These are phyloP conservation scores for Chelonia mydas DNA, from an alignment of 2,797 vertebrate species.

Conservation along the genomic window DNA sequence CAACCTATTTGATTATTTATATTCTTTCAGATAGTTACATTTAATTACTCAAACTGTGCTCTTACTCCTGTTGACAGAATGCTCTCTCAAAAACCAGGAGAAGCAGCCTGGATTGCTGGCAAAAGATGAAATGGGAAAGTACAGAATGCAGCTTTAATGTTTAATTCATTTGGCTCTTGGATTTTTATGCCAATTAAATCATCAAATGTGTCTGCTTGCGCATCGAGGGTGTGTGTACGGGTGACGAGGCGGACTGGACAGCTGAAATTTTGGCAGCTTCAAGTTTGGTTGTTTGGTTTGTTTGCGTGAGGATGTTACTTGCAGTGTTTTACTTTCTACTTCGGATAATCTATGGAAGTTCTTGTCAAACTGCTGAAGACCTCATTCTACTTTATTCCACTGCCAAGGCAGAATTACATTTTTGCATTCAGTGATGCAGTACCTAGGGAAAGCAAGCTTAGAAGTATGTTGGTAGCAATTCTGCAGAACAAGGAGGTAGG, in stretches of 20 bases:
- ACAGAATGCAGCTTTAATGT: not conserved
- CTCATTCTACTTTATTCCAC: not conserved
- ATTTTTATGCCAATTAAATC: constrained; percentile 66
- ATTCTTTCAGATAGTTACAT: constrained; percentile 70
- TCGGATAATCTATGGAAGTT: not conserved
- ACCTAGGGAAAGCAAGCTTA: not conserved
- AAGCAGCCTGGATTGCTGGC: constrained; percentile 54
- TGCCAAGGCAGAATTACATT: constrained; percentile 1
- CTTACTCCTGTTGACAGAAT: constrained; percentile 48
- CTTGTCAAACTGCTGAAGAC: not conserved
- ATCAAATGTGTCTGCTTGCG: constrained; percentile 19
- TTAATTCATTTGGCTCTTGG: constrained; percentile 61
- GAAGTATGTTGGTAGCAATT: not conserved
- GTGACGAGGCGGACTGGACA: constrained; percentile 39
- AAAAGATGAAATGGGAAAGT: constrained; percentile 44
- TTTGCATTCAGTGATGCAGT: not conserved
- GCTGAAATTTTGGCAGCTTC: constrained; percentile 2
- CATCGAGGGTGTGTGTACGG: constrained; percentile 41
- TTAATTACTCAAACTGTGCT: constrained; percentile 65
- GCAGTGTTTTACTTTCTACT: not conserved
- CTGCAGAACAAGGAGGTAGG: not conserved
- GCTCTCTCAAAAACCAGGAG: constrained; percentile 34
- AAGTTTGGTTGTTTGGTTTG: constrained; percentile 6
- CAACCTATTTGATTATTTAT: constrained; percentile 74
- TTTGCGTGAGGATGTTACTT: not conserved